phyloP scores from a whole-genome alignment of 2,113 vertebrate genomes.

The Oryzias javanicus region DNA sequence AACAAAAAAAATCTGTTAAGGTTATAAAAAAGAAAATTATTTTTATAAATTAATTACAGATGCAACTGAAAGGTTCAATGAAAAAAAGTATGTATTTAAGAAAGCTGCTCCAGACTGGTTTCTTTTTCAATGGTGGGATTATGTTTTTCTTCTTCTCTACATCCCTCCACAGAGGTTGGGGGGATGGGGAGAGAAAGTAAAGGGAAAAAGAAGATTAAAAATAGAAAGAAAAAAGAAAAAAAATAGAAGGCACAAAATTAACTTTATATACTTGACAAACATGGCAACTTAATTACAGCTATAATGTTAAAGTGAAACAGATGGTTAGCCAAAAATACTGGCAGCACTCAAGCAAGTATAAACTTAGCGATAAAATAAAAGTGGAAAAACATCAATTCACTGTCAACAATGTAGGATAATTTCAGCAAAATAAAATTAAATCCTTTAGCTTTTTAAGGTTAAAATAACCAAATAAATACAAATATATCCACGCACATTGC shows the following conservation, averaged over 20 bases:
- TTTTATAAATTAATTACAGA: background rate
- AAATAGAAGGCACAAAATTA: slow-evolving; percentile 33
- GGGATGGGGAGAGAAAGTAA: slow-evolving; percentile 30
- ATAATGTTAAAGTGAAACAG: background rate
- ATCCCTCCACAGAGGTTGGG: slow-evolving; percentile 37
- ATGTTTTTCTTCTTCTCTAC: slow-evolving; percentile 66
- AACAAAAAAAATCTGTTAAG: no score
- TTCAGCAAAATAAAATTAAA: no score
- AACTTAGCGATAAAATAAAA: background rate
- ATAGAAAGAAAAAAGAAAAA: slow-evolving; percentile 43
- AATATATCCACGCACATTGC: no score
- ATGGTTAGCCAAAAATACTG: background rate
- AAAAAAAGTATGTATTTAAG: slow-evolving; percentile 37
- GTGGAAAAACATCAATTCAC: background rate
- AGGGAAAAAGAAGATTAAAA: slow-evolving; percentile 17
- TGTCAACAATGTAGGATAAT: background rate
- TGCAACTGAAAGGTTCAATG: slow-evolving; percentile 26
- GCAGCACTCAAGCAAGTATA: no score
- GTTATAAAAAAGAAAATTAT: no score
- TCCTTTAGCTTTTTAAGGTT: no score
- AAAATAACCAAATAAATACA: no score
- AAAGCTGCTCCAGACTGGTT: slow-evolving; percentile 43
- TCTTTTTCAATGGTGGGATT: slow-evolving; percentile 71
- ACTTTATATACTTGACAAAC: slow-evolving; percentile 19
- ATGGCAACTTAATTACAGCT: background rate